A percentile compares a stretch with the other conserved stretches of the same genome.
phyloP scores from a whole-genome alignment of 23 tunicate species.

The Clavelina lepadiformis region DNA sequence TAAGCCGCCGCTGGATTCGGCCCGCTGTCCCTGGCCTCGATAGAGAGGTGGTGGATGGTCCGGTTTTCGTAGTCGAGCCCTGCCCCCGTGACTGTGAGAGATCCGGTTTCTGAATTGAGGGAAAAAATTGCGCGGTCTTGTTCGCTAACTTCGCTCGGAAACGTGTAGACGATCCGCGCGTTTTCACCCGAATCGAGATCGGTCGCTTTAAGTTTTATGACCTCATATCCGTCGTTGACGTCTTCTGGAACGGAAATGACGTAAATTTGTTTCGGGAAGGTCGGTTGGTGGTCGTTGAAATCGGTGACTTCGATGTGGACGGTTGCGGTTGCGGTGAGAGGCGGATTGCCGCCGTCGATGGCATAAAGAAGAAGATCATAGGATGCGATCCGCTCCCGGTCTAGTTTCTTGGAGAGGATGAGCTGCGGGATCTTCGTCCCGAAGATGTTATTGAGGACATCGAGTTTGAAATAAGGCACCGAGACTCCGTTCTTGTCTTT shows the following conservation, averaged over 20 bases:
- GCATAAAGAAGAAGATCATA: conserved; percentile 55
- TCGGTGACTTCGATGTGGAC: conserved; percentile 58
- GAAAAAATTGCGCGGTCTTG: conserved; percentile 46
- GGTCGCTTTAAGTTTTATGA: conserved; percentile 48
- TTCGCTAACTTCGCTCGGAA: conserved; percentile 48
- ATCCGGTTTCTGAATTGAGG: conserved; percentile 51
- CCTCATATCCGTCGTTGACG: conserved; percentile 25
- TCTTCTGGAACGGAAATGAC: conserved; percentile 54
- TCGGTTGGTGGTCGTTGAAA: conserved; percentile 84
- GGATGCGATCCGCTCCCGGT: conserved; percentile 44
- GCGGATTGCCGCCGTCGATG: conserved; percentile 71
- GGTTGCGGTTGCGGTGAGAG: conserved; percentile 59
- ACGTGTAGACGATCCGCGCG: conserved; percentile 50
- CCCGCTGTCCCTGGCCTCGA: conserved; percentile 86
- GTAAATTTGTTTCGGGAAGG: conserved; percentile 31
- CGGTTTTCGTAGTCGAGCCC: conserved; percentile 76
- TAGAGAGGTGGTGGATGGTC: conserved; percentile 70
- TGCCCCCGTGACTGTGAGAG: conserved; percentile 28
- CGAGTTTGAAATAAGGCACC: conserved; percentile 43
- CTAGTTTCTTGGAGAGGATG: conserved; percentile 31
- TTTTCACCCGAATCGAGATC: conserved; percentile 78
- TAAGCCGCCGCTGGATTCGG: conserved; percentile 70
- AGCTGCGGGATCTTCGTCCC: conserved; percentile 83
- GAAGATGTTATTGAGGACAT: conserved; percentile 33
- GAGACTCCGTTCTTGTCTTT: conserved; percentile 1